A percentile compares a stretch with the other conserved stretches of the same genome.
These are phyloP conservation scores for Epizoanthus rinbou DNA, from an alignment of 92 coral and sea anemone species.

Conservation along the genomic window DNA sequence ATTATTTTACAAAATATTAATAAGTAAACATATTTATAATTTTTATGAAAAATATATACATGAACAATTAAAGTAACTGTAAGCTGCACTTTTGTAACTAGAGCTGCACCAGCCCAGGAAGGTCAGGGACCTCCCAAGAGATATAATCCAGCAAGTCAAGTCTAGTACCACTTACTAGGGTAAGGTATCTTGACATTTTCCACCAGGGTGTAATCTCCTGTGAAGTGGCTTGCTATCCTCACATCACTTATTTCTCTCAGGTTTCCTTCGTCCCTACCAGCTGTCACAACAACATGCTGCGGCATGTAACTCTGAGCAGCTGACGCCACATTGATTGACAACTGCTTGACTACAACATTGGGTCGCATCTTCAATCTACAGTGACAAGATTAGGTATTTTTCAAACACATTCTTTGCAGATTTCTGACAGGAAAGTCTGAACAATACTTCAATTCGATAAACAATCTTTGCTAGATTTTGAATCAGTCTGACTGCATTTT, in stretches of 20 bases:
- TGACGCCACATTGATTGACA: slow-evolving; percentile 93
- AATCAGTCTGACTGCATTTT: no score
- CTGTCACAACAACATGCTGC: slow-evolving; percentile 92
- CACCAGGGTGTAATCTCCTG: slow-evolving; percentile 86
- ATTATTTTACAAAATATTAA: no score
- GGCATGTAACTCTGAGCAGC: slow-evolving; percentile 99
- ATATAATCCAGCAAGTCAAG: no score
- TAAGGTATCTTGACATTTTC: slow-evolving; percentile 96
- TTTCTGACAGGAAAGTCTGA: no score
- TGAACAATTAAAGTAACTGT: neutral
- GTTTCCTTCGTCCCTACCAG: slow-evolving; percentile 95
- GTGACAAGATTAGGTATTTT: neutral
- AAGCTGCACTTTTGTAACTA: no score
- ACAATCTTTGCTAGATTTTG: no score
- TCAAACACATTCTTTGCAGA: neutral
- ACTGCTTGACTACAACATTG: slow-evolving; percentile 94
- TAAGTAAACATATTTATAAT: no score
- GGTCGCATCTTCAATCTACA: slow-evolving; percentile 92
- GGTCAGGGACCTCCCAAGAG: no score
- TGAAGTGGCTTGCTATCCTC: slow-evolving; percentile 91
- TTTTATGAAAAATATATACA: no score
- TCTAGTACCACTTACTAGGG: slow-evolving; percentile 85
- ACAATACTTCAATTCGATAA: no score
- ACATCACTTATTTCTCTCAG: slow-evolving; percentile 92
- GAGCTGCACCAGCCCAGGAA: no score